Conservation (phyloP, 2,797 vertebrate species). For the Artibeus lituratus region DNA sequence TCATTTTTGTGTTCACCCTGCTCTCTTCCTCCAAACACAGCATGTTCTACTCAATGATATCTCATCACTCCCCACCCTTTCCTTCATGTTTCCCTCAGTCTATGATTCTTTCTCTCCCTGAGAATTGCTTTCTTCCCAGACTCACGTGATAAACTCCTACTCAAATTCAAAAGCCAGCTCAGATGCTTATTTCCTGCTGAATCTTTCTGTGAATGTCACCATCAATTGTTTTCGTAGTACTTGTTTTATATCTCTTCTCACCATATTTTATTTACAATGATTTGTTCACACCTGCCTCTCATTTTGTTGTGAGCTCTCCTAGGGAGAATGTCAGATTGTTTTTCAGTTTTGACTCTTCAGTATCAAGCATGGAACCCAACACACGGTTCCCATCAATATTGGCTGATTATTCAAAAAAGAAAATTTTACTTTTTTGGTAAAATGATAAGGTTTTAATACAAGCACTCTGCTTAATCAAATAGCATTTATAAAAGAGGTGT, state of each 20-base stretch:
- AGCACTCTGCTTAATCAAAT: not conserved
- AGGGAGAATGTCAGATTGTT: slow-evolving; percentile 40
- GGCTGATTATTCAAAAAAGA: not conserved
- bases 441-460: not conserved
- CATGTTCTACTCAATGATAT: not conserved
- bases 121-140: not conserved
- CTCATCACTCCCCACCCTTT: not conserved
- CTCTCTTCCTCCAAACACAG: not conserved
- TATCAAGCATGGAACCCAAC: slow-evolving; percentile 21
- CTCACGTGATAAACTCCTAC: not conserved
- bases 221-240: slow-evolving; percentile 28
- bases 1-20: not conserved
- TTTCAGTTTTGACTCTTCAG: slow-evolving; percentile 37
- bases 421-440: not conserved
- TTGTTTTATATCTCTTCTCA: slow-evolving; percentile 41
- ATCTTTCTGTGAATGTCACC: not conserved
- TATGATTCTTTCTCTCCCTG: not conserved
- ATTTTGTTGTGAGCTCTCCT: slow-evolving; percentile 49
- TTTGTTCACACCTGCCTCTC: slow-evolving; percentile 70
- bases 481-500: not conserved
- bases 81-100: not conserved
- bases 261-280: slow-evolving; percentile 69
- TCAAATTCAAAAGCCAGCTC: slow-evolving; percentile 14
- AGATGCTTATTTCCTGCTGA: not conserved
- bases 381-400: slow-evolving; percentile 1